Evolutionary conservation across 2,797 vertebrate genomes (phyloP).

Genomic region (Pangasius sanitwongsei): DNA sequence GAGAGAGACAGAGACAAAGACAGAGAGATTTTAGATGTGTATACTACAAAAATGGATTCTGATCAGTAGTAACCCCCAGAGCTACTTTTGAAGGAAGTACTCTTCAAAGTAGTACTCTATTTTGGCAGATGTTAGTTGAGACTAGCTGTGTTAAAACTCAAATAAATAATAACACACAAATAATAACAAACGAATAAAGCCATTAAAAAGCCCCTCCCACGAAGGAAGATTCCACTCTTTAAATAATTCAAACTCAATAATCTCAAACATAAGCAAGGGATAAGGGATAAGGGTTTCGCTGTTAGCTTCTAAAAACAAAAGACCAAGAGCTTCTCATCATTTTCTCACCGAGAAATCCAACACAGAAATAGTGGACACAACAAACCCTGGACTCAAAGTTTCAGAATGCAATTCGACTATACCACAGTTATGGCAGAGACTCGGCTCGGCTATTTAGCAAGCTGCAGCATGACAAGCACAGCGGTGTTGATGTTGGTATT

Average conservation of each 20-base stretch:
- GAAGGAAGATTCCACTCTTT: not conserved
- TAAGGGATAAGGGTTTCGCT: not conserved
- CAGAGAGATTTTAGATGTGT: not conserved
- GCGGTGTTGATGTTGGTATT: not conserved
- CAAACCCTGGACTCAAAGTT: not conserved
- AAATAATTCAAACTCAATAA: not conserved
- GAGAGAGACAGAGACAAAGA: slow-evolving; percentile 1
- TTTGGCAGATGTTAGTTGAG: too few species aligned
- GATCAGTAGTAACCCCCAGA: not conserved
- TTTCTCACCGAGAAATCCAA: too few species aligned
- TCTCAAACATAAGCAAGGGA: not conserved
- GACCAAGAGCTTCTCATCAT: too few species aligned
- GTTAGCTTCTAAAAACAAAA: too few species aligned
- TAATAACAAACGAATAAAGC: not conserved
- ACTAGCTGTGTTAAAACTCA: too few species aligned
- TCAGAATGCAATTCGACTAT: not conserved
- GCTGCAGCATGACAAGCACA: not conserved
- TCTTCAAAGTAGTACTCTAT: too few species aligned
- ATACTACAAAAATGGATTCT: not conserved
- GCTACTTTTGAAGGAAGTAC: too few species aligned
- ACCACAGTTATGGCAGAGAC: not conserved
- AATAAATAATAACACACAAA: too few species aligned
- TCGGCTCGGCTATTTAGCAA: not conserved
- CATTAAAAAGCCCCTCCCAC: too few species aligned
- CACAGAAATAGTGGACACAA: too few species aligned